A percentile compares a stretch with the other conserved stretches of the same genome.
Evolutionary conservation across 2,797 vertebrate genomes (phyloP).

Genomic region (Hemibagrus guttatus): DNA sequence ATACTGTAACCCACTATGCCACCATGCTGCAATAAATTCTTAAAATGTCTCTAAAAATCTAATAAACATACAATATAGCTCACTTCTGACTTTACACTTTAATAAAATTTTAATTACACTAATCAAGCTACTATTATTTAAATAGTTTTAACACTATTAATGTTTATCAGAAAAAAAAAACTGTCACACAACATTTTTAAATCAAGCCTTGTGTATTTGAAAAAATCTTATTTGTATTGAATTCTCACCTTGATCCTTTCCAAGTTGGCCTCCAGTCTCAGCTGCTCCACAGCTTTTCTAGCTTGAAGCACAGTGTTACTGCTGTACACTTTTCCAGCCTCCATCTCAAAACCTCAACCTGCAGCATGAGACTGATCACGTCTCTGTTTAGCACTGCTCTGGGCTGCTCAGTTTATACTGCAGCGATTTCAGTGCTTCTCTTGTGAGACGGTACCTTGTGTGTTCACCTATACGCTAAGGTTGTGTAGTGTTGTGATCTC

Average conservation of each 20-base stretch:
- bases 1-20: neutral
- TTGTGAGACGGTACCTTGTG: neutral
- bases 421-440: neutral
- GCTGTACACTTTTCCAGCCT: conserved; percentile 68
- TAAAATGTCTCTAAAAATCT: neutral
- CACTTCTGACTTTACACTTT: neutral
- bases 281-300: conserved; percentile 79
- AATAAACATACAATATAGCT: neutral
- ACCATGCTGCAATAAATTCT: neutral
- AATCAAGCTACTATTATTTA: neutral
- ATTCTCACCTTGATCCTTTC: conserved; percentile 80
- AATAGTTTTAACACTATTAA: neutral
- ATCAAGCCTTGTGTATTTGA: neutral
- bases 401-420: neutral
- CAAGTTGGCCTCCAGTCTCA: conserved; percentile 77
- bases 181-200: neutral
- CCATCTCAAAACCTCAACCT: conserved; percentile 60
- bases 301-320: conserved; percentile 77
- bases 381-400: neutral
- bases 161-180: neutral
- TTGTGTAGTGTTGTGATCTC: neutral
- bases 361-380: conserved; percentile 12
- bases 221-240: neutral
- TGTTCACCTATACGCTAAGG: neutral
- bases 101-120: neutral